Evolutionary conservation across 2,797 vertebrate species (phyloP).

Genomic region (Amniataba percoides): DNA sequence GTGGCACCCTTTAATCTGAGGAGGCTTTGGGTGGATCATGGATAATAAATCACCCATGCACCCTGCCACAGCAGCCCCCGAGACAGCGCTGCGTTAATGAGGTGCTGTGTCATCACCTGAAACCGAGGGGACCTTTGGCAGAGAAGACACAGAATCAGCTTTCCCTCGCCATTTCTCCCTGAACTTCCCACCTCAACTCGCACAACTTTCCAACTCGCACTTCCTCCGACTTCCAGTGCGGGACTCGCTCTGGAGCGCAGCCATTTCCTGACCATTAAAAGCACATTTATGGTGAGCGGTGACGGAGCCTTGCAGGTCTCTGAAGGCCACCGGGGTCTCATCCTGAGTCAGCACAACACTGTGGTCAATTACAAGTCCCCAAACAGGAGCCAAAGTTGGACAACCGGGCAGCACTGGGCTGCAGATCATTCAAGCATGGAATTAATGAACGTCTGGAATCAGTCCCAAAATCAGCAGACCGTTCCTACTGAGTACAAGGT

Average conservation of each 20-base stretch:
- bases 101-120: slow-evolving; percentile 80
- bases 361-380: slow-evolving; percentile 47
- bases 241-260: slow-evolving; percentile 31
- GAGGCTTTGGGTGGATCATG: slow-evolving; percentile 55
- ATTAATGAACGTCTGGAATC: slow-evolving; percentile 56
- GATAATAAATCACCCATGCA: slow-evolving; percentile 78
- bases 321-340: slow-evolving; percentile 42
- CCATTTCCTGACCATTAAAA: slow-evolving; percentile 69
- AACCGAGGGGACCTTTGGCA: slow-evolving; percentile 66
- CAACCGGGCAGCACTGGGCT: slow-evolving; percentile 17
- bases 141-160: slow-evolving; percentile 76
- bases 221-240: slow-evolving; percentile 12
- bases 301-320: slow-evolving; percentile 41
- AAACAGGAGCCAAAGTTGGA: slow-evolving; percentile 37
- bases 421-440: slow-evolving; percentile 39
- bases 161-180: slow-evolving; percentile 31
- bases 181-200: slow-evolving; percentile 59
- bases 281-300: slow-evolving; percentile 48
- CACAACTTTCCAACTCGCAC: not conserved
- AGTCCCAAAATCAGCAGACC: slow-evolving; percentile 28
- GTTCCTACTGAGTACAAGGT: not conserved
- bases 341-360: slow-evolving; percentile 68
- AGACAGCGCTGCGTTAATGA: slow-evolving; percentile 68
- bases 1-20: slow-evolving; percentile 62
- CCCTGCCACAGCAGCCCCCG: slow-evolving; percentile 46